phyloP scores from a whole-genome alignment of 2,797 vertebrate genomes.

The Tenualosa thibaudeaui region DNA sequence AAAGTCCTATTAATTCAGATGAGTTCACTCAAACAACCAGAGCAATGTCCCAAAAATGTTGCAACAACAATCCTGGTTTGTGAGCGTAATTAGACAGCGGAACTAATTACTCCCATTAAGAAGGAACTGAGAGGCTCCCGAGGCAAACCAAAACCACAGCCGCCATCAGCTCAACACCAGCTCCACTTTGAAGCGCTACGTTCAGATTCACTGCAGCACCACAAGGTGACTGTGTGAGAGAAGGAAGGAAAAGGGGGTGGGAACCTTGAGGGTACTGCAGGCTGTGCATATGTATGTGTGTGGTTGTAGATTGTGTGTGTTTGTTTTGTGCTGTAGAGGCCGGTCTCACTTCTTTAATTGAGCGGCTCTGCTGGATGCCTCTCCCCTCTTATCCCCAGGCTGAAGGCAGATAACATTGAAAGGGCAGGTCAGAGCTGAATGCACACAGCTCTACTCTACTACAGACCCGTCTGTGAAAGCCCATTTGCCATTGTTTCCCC shows the following conservation, averaged over 20 bases:
- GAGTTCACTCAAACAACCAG: constrained; percentile 12
- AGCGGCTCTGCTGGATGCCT: constrained; percentile 37
- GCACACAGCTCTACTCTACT: not conserved
- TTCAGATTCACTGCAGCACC: not conserved
- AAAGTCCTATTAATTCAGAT: not conserved
- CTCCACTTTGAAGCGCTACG: not conserved
- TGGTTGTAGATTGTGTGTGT: not conserved
- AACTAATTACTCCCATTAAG: constrained; percentile 14
- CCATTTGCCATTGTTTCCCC: constrained; percentile 31
- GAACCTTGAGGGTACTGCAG: not conserved
- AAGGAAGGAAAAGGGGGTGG: not conserved
- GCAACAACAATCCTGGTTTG: constrained; percentile 18
- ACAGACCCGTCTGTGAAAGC: constrained; percentile 26
- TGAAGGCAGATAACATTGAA: constrained; percentile 51
- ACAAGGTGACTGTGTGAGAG: not conserved
- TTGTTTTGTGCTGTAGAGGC: constrained; percentile 38
- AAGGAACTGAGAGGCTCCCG: not conserved
- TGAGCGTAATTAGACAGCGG: constrained; percentile 9
- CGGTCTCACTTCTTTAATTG: constrained; percentile 43
- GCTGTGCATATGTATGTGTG: no score
- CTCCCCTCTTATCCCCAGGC: constrained; percentile 39
- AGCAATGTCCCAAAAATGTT: constrained; percentile 14
- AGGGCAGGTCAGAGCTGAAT: constrained; percentile 36
- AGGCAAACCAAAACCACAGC: not conserved
- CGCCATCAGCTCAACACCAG: not conserved